These are phyloP conservation scores for Athene noctua DNA, from an alignment of 2,113 vertebrate species.

Conservation along the genomic window DNA sequence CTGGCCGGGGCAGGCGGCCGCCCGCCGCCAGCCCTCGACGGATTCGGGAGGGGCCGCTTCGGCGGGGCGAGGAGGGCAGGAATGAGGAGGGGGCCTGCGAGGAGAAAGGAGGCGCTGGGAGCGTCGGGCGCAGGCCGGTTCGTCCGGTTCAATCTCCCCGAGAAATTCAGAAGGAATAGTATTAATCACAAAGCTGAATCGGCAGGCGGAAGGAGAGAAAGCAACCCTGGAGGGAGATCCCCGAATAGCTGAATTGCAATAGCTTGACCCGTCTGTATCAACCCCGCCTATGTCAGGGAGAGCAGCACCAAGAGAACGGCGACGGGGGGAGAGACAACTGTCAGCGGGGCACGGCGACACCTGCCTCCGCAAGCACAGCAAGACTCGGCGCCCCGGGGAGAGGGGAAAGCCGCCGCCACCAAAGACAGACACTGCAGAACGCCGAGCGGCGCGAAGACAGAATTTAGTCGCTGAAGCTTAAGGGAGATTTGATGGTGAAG, in stretches of 20 bases:
- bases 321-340: not conserved
- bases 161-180: not conserved
- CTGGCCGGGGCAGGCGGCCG: too few relatives aligned
- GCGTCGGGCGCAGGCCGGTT: rapidly evolving
- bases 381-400: rapidly evolving
- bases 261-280: not conserved
- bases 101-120: too few relatives aligned
- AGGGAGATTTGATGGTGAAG: not conserved
- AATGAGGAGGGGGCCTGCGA: not conserved
- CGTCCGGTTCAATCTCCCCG: not conserved
- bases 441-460: rapidly evolving
- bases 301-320: rapidly evolving
- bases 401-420: not conserved
- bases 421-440: not conserved
- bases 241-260: not conserved
- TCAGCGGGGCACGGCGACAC: rapidly evolving
- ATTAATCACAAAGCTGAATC: not conserved
- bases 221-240: not conserved
- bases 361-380: not conserved
- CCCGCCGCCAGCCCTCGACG: not conserved
- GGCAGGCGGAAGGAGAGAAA: not conserved
- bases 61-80: not conserved
- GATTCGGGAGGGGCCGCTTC: not conserved
- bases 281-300: too few relatives aligned
- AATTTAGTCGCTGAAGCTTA: not conserved